Conservation (phyloP, 2,113 vertebrate genomes). For the Hippocampus mohnikei region DNA sequence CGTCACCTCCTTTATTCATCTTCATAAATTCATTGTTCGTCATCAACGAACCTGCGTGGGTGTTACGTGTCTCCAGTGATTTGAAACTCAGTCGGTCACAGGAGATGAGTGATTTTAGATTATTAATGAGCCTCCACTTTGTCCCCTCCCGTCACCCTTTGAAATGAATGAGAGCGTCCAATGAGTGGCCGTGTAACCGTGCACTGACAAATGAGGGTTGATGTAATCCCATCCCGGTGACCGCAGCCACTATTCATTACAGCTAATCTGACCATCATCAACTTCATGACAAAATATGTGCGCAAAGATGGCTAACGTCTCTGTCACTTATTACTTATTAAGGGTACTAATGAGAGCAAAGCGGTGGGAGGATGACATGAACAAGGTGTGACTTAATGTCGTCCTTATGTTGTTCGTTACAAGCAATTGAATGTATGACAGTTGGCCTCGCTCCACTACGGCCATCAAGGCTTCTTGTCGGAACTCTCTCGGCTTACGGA, state of each 20-base stretch:
- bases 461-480: too few species aligned
- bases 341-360: neutral
- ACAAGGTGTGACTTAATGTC: conserved; percentile 24
- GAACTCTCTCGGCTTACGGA: too few species aligned
- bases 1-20: conserved; percentile 19
- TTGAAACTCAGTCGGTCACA: conserved; percentile 40
- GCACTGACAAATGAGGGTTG: conserved; percentile 45
- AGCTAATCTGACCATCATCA: conserved; percentile 57
- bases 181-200: conserved; percentile 30
- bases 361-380: conserved; percentile 9
- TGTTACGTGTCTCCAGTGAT: conserved; percentile 43
- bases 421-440: neutral
- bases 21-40: conserved; percentile 8
- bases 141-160: conserved; percentile 23
- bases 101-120: conserved; percentile 49
- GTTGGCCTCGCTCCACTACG: neutral
- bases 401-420: conserved; percentile 20
- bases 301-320: conserved; percentile 33
- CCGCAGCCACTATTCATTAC: conserved; percentile 50
- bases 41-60: conserved; percentile 25
- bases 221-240: conserved; percentile 46
- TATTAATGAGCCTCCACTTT: conserved; percentile 59
- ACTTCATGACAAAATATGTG: conserved; percentile 40
- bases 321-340: conserved; percentile 40
- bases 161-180: conserved; percentile 38